A percentile compares a stretch with the other conserved stretches of the same genome.
Conservation (phyloP, 1,140 invertebrate genomes). For the Agrypnia vestita region DNA sequence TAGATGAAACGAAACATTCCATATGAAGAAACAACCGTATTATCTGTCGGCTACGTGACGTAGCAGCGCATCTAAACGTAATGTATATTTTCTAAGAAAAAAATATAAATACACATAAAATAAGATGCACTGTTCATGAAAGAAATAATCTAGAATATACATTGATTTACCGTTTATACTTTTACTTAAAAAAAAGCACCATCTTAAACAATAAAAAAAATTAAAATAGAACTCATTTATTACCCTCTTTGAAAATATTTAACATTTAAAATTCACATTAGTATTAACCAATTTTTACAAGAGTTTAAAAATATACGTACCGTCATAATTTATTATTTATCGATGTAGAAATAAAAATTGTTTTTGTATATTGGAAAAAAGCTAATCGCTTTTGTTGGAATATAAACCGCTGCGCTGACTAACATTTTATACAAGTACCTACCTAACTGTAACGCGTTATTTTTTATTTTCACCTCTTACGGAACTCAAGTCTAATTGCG, state of each 20-base stretch:
- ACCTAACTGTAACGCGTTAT: background rate
- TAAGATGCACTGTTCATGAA: constrained; percentile 26
- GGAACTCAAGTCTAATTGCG: background rate
- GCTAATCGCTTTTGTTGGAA: constrained; percentile 27
- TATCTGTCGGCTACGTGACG: background rate
- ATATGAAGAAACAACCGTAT: background rate
- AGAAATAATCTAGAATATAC: constrained; percentile 19
- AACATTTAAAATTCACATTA: constrained; percentile 30
- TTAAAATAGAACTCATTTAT: background rate
- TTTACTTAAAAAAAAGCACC: constrained; percentile 39
- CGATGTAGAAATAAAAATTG: constrained; percentile 4
- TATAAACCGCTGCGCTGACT: constrained; percentile 29
- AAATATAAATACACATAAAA: constrained; percentile 16
- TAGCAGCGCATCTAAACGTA: constrained; percentile 8
- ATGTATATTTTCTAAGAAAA: constrained; percentile 23
- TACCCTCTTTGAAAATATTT: constrained; percentile 5
- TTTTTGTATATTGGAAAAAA: constrained; percentile 38
- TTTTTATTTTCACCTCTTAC: constrained; percentile 19
- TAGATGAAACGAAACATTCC: background rate
- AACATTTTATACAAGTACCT: constrained; percentile 37
- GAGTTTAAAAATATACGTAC: background rate
- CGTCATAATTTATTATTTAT: constrained; percentile 20
- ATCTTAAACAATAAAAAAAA: constrained; percentile 33
- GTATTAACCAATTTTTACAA: constrained; percentile 30
- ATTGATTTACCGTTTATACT: constrained; percentile 37